Base-by-base conservation (phyloP, 2,797 vertebrate genomes). In the Brachymystax lenok region DNA sequence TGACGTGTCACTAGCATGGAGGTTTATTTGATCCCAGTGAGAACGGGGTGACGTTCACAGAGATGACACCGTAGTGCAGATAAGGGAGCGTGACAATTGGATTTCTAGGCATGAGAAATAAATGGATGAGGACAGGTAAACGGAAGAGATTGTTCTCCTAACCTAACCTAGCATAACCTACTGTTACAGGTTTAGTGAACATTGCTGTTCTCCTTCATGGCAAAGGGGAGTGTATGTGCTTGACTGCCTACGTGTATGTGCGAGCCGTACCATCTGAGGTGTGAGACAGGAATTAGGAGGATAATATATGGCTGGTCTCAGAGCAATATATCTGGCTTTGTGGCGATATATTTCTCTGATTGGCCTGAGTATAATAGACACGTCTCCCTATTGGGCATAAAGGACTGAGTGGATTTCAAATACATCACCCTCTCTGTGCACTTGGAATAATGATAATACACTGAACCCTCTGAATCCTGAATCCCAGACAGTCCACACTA, bases 1-100 rank as follows among this genome's bases (percentile, higher is more conserved):
- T n/a, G 67, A 69, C 17, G 16, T 69, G 70, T 4, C 8, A 27
- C 16, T 30, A 17, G 3, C 50, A 5, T 6, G 17, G 51, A 3
- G 71, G 75, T 70, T 67, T 61, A 74, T 78, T 76, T 82, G 80
- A 74, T 76, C 77, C 59, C 28, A 33, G 72, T 71, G 72, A 76
- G 69, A 80, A 84, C 80, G 77, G 74, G 76, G 21, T 74, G 75
- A 56, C 73, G 78, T 86, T 69, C 51, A 72, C 73, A 24, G 67
- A 71, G 70, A 70, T 77, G 82, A 83, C 76, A 81, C 67, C 46
- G 24, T 28, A 54, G 51, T 68, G 46, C 63, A 63, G 73, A 78
- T 76, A 63, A 33, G 71, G 10, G 63, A 40, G 28, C 52, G 28
- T 81, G 28, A 73, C 77, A 78, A 72, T 77, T 86, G 80, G 74